These are phyloP conservation scores for Rallus crepitans DNA, from an alignment of 2,797 vertebrate species.

Conservation along the genomic window DNA sequence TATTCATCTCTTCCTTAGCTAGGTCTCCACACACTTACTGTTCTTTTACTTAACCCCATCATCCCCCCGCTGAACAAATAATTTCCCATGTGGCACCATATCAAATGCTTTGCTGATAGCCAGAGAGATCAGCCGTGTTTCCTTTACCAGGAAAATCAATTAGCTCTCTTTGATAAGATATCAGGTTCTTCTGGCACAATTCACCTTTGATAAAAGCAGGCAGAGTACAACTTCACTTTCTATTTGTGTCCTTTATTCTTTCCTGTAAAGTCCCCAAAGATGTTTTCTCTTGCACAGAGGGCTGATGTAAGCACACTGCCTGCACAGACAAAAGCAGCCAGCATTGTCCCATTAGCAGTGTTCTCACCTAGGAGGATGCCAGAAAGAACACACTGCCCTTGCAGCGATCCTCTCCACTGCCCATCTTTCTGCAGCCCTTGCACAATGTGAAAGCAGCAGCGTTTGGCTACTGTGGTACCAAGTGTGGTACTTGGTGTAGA, in stretches of 20 bases:
- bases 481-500: background rate
- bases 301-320: background rate
- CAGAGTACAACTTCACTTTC: background rate
- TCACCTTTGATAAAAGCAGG: constrained; percentile 40
- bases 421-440: background rate
- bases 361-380: background rate
- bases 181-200: constrained; percentile 50
- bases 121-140: constrained; percentile 2
- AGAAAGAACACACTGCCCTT: rapidly evolving
- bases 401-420: background rate
- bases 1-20: background rate
- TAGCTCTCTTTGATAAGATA: constrained; percentile 55
- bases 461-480: background rate
- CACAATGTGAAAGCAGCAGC: background rate
- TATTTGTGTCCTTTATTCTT: background rate
- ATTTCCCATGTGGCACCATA: constrained; percentile 38
- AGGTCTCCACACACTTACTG: background rate
- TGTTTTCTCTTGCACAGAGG: background rate
- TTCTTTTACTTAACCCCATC: background rate
- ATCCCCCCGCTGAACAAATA: background rate
- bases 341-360: rapidly evolving
- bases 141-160: constrained; percentile 45
- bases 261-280: background rate
- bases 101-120: constrained; percentile 40
- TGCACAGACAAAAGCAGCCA: background rate